Conservation (phyloP, 2,888 invertebrate genomes). For the Acrobasis repandana region DNA sequence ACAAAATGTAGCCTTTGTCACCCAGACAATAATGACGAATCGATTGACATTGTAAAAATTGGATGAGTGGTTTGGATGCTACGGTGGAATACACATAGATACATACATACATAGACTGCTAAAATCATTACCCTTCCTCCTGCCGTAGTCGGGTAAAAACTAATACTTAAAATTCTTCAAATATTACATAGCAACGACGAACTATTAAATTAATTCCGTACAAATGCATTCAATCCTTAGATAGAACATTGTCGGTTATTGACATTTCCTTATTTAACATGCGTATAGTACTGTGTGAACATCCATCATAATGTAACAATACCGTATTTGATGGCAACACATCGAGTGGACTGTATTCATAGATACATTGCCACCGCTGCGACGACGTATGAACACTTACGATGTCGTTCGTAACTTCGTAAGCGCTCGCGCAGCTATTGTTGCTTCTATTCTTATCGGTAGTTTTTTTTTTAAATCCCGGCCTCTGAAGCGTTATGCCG, state of each 20-base stretch:
- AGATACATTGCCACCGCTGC: not conserved
- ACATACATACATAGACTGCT: no score
- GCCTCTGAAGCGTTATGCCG: no score
- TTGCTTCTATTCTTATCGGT: not conserved
- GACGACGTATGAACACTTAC: not conserved
- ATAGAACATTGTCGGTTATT: slow-evolving; percentile 16
- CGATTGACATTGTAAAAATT: no score
- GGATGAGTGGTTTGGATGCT: no score
- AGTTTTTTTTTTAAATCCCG: not conserved
- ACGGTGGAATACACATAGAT: no score
- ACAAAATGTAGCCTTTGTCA: no score
- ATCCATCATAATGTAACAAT: slow-evolving; percentile 21
- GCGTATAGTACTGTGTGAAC: slow-evolving; percentile 28
- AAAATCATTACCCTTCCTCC: no score
- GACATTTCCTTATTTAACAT: slow-evolving; percentile 32
- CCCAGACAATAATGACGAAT: no score
- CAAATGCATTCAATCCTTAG: not conserved
- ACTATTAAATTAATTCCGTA: not conserved
- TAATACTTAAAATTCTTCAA: no score
- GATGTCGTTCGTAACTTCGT: no score
- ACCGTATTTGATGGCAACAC: not conserved
- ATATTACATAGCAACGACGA: not conserved
- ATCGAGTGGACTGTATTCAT: slow-evolving; percentile 3
- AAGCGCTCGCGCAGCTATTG: not conserved
- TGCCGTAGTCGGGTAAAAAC: no score